Conservation (phyloP, 1,140 invertebrate genomes). For the Oryctes rhinoceros region DNA sequence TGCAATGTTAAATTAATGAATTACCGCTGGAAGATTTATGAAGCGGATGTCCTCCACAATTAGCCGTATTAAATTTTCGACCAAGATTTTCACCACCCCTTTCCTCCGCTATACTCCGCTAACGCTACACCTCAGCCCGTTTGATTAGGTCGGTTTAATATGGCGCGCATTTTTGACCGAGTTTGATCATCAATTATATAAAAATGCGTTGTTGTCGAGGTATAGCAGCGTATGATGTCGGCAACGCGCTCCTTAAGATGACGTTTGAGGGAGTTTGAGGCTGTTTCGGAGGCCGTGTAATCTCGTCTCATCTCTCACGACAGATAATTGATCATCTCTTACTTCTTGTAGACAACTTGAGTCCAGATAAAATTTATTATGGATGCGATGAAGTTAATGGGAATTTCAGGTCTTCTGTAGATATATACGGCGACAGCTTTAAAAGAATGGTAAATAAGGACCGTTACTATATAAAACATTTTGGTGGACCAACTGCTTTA, state of each 20-base stretch:
- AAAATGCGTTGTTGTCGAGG: constrained; percentile 36
- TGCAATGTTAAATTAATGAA: constrained; percentile 34
- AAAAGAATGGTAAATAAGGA: constrained; percentile 10
- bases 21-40: constrained; percentile 26
- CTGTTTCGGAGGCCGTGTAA: constrained; percentile 1
- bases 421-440: not conserved
- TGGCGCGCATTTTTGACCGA: constrained; percentile 29
- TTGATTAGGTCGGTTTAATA: constrained; percentile 34
- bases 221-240: not conserved
- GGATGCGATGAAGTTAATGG: constrained; percentile 32
- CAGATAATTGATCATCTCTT: constrained; percentile 35
- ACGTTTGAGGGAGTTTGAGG: constrained; percentile 35
- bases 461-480: not conserved
- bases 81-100: constrained; percentile 1
- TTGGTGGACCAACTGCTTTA: too few relatives aligned
- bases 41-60: constrained; percentile 28
- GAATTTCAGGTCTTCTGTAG: not conserved
- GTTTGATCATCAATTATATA: constrained; percentile 35
- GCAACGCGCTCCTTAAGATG: constrained; percentile 1
- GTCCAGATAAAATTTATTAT: constrained; percentile 33
- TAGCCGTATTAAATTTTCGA: constrained; percentile 35
- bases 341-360: constrained; percentile 36
- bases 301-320: constrained; percentile 28
- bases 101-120: not conserved
- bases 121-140: not conserved